Conservation (phyloP, 1,140 invertebrate genomes). For the Habropoda laboriosa region DNA sequence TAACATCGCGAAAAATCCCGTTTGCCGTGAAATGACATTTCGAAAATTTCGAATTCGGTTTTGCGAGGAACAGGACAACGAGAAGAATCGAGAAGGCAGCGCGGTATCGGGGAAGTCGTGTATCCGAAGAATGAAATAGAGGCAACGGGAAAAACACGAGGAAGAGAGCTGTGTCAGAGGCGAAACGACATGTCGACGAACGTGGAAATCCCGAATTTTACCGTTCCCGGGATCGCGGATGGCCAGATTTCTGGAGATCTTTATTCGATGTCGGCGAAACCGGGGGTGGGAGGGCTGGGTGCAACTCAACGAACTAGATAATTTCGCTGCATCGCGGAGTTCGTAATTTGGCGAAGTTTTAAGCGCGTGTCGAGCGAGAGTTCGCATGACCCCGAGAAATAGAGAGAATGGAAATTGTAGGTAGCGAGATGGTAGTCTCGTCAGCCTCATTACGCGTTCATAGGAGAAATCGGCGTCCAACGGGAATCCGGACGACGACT, state of each 20-base stretch:
- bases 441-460: slow-evolving; percentile 57
- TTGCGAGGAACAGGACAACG: background rate
- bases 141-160: background rate
- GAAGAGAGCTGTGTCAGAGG: background rate
- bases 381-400: slow-evolving; percentile 1
- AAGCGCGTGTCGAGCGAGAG: slow-evolving; percentile 22
- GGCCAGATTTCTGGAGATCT: slow-evolving; percentile 9
- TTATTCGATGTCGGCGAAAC: slow-evolving; percentile 17
- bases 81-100: background rate
- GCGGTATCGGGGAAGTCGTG: too few relatives aligned
- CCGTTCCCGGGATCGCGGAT: background rate
- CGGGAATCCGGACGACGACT: slow-evolving; percentile 17
- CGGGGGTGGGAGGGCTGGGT: background rate
- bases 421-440: slow-evolving; percentile 12
- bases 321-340: slow-evolving; percentile 44
- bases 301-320: slow-evolving; percentile 40
- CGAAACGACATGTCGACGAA: background rate
- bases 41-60: background rate
- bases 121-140: background rate
- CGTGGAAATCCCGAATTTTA: slow-evolving; percentile 7
- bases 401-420: slow-evolving; percentile 21
- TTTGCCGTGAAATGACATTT: too few relatives aligned
- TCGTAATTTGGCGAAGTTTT: slow-evolving; percentile 57
- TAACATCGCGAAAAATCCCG: background rate
- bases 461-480: slow-evolving; percentile 53